A percentile compares a stretch with the other conserved stretches of the same genome.
Evolutionary conservation across 2,888 invertebrate genomes (phyloP).

Genomic region (Xestia sexstrigata): DNA sequence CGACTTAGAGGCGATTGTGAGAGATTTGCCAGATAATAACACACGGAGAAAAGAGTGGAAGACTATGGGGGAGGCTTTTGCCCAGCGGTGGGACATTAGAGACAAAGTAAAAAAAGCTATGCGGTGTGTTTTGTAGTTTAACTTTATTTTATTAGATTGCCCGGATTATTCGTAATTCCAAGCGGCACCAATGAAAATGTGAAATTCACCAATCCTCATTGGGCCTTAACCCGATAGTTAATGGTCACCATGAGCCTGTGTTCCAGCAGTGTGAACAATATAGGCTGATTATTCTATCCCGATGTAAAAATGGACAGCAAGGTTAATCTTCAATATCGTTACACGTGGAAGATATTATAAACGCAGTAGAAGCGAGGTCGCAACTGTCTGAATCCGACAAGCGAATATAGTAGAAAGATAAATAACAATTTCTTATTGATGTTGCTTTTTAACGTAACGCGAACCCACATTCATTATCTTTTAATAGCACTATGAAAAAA

Average conservation of each 20-base stretch:
- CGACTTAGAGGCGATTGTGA: too few relatives aligned
- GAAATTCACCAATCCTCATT: neutral
- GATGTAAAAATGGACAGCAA: neutral
- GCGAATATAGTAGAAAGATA: constrained; percentile 19
- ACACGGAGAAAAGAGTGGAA: too few relatives aligned
- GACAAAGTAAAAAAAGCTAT: neutral
- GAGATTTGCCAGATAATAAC: too few relatives aligned
- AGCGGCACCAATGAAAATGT: neutral
- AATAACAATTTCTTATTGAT: neutral
- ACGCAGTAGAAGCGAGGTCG: neutral
- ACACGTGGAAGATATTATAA: constrained; percentile 22
- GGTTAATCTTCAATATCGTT: constrained; percentile 3
- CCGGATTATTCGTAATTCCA: neutral
- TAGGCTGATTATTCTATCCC: neutral
- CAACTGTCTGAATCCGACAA: neutral
- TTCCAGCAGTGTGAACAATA: neutral
- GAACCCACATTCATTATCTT: constrained; percentile 4
- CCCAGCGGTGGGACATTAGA: too few relatives aligned
- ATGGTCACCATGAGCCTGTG: neutral
- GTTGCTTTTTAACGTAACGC: neutral
- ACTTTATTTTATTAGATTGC: neutral
- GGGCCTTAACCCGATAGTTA: too few relatives aligned
- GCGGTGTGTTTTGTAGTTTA: too few relatives aligned
- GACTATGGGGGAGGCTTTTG: too few relatives aligned
- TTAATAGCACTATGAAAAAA: constrained; percentile 25